These are phyloP conservation scores for Carcina quercana DNA, from an alignment of 2,888 invertebrate genomes.

Conservation along the genomic window DNA sequence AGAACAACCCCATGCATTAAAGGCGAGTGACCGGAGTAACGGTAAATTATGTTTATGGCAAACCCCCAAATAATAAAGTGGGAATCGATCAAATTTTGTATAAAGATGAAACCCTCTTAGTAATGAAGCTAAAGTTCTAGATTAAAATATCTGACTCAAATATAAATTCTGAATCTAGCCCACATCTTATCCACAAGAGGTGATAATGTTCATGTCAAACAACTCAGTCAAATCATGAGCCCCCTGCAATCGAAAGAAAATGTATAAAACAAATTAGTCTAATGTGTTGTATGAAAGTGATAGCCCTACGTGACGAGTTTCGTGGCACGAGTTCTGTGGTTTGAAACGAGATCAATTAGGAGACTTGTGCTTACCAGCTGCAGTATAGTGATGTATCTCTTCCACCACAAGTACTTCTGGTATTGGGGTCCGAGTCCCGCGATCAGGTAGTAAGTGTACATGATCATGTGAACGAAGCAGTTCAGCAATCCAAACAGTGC, in stretches of 20 bases:
- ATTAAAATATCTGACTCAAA: too few species aligned
- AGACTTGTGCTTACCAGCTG: conserved; percentile 77
- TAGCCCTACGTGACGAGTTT: not conserved
- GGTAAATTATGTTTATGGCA: not conserved
- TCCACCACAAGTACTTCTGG: conserved; percentile 94
- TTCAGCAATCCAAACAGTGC: conserved; percentile 86
- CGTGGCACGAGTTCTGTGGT: not conserved
- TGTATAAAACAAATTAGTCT: not conserved
- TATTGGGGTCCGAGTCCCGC: conserved; percentile 87
- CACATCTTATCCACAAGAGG: not conserved
- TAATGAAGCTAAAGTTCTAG: too few species aligned
- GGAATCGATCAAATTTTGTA: not conserved
- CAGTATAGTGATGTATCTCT: conserved; percentile 86
- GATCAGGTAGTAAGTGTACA: conserved; percentile 91
- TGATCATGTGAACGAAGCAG: conserved; percentile 87
- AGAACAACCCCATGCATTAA: not conserved
- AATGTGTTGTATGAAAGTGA: not conserved
- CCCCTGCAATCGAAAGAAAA: not conserved
- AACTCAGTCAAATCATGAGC: not conserved
- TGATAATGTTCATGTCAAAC: not conserved
- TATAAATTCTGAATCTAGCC: too few species aligned
- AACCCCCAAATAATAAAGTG: not conserved
- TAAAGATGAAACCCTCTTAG: not conserved
- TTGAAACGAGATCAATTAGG: too few species aligned
- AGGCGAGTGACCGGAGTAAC: not conserved